Percentiles rank a stretch among this genome's conserved stretches.
Evolutionary conservation across 2,888 invertebrate genomes (phyloP).

Genomic region (Campoletis raptor): DNA sequence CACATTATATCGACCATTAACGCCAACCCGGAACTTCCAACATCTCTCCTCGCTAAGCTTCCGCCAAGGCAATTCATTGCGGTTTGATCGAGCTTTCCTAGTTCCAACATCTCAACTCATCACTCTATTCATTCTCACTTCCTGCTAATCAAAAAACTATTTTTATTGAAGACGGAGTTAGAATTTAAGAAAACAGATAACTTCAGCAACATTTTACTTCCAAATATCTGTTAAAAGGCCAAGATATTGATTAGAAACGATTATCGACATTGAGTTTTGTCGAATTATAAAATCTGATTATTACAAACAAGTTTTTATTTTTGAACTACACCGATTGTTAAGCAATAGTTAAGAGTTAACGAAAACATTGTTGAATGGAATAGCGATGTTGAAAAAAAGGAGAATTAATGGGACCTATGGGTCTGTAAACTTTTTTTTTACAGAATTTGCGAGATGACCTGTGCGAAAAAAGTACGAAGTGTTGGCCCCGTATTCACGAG

Average conservation of each 20-base stretch:
- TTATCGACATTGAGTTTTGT: neutral
- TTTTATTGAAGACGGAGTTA: neutral
- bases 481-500: neutral
- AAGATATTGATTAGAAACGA: neutral
- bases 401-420: neutral
- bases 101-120: constrained; percentile 19
- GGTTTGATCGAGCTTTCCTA: constrained; percentile 29
- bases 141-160: neutral
- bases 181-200: neutral
- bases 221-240: neutral
- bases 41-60: constrained; percentile 28
- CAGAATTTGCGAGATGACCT: neutral
- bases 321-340: neutral
- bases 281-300: neutral
- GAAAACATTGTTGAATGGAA: neutral
- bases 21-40: constrained; percentile 36
- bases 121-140: constrained; percentile 24
- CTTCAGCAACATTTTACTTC: neutral
- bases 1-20: constrained; percentile 47
- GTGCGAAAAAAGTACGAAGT: neutral
- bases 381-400: neutral
- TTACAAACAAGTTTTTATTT: neutral
- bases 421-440: neutral
- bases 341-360: neutral
- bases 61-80: constrained; percentile 44